These are phyloP conservation scores for Acanthurus lineatus DNA, from an alignment of 2,797 vertebrate species.

Conservation along the genomic window DNA sequence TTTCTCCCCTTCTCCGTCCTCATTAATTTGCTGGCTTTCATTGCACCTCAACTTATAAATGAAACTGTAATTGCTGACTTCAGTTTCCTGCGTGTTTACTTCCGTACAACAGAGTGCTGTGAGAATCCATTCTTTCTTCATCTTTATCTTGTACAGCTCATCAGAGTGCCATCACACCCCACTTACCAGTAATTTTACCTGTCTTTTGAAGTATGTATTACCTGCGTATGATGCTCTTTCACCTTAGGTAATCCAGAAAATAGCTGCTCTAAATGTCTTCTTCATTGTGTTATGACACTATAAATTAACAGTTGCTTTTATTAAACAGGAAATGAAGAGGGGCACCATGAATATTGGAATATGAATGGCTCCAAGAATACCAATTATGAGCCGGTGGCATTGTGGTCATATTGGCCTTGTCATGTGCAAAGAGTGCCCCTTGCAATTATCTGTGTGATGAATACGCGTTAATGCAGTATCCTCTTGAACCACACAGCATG, in stretches of 20 bases:
- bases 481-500: conserved; percentile 66
- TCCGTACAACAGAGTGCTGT: too few relatives aligned
- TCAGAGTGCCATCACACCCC: conserved; percentile 61
- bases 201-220: conserved; percentile 67
- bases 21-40: too few relatives aligned
- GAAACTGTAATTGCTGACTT: too few relatives aligned
- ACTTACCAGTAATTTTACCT: conserved; percentile 62
- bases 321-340: conserved; percentile 72
- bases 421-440: conserved; percentile 65
- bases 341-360: conserved; percentile 67
- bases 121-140: conserved; percentile 12
- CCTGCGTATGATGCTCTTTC: conserved; percentile 64
- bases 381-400: conserved; percentile 67
- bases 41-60: too few relatives aligned
- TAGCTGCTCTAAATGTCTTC: conserved; percentile 61
- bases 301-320: conserved; percentile 77
- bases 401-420: conserved; percentile 69
- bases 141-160: conserved; percentile 60
- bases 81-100: too few relatives aligned
- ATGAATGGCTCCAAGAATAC: conserved; percentile 70
- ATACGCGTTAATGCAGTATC: conserved; percentile 67
- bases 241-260: conserved; percentile 70
- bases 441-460: conserved; percentile 80
- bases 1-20: too few relatives aligned
- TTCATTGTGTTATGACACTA: conserved; percentile 72